Conservation (phyloP, 2,797 vertebrate species). For the Cryptoprocta ferox region DNA sequence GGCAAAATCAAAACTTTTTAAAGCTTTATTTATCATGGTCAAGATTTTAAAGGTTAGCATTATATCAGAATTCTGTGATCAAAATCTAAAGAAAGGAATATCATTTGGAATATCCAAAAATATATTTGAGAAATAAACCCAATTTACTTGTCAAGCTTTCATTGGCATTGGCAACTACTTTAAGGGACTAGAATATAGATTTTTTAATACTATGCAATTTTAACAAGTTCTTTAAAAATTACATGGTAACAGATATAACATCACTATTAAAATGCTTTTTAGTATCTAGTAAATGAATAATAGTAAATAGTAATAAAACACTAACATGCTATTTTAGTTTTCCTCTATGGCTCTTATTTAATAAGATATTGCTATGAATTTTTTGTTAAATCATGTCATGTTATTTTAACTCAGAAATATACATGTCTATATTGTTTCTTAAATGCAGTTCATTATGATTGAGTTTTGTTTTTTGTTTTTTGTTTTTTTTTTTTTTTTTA, state of each 20-base stretch:
- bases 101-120: constrained; percentile 49
- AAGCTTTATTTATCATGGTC: constrained; percentile 58
- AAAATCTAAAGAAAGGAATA: constrained; percentile 62
- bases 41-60: constrained; percentile 50
- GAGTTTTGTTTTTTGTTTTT: not conserved
- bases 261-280: constrained; percentile 60
- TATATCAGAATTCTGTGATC: constrained; percentile 46
- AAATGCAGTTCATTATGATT: constrained; percentile 52
- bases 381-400: constrained; percentile 63
- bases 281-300: constrained; percentile 66
- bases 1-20: constrained; percentile 41
- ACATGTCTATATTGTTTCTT: constrained; percentile 47
- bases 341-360: constrained; percentile 46
- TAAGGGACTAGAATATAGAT: constrained; percentile 37
- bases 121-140: constrained; percentile 53
- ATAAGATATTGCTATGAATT: not conserved
- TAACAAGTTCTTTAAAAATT: constrained; percentile 62
- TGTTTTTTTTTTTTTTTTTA: not conserved
- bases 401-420: constrained; percentile 61
- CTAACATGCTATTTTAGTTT: constrained; percentile 70
- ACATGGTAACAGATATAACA: not conserved
- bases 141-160: constrained; percentile 54
- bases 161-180: constrained; percentile 38
- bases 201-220: constrained; percentile 55
- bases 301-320: constrained; percentile 53